These are phyloP conservation scores for Pseudomyrmex dendroicus DNA, from an alignment of 1,140 invertebrate species.

Conservation along the genomic window DNA sequence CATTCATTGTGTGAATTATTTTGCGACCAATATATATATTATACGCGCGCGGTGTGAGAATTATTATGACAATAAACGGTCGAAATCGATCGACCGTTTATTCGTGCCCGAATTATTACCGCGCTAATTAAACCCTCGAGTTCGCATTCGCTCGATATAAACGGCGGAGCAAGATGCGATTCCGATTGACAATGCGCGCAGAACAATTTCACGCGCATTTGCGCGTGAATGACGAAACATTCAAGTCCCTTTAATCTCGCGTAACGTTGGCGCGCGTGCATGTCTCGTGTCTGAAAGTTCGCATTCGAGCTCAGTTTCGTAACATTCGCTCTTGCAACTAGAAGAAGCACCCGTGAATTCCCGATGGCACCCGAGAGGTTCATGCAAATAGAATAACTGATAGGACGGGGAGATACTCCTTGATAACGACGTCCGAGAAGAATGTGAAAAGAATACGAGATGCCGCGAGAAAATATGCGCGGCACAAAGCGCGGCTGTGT, in stretches of 20 bases:
- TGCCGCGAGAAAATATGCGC: constrained; percentile 42
- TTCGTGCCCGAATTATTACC: constrained; percentile 15
- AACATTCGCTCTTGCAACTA: not conserved
- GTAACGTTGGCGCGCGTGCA: not conserved
- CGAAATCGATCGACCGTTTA: constrained; percentile 26
- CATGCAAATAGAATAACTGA: constrained; percentile 45
- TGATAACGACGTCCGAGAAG: constrained; percentile 29
- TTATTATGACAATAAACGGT: not conserved
- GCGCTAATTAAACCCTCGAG: constrained; percentile 36
- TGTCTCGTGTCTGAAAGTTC: not conserved
- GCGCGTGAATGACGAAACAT: too few species aligned
- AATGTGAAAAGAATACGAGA: constrained; percentile 50
- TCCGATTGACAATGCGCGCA: not conserved
- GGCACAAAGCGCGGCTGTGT: not conserved
- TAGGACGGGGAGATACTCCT: constrained; percentile 1
- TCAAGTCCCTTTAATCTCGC: not conserved
- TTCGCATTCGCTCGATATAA: constrained; percentile 5
- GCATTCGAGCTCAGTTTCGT: not conserved
- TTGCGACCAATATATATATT: not conserved
- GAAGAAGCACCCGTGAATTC: constrained; percentile 7
- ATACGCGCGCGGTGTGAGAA: not conserved
- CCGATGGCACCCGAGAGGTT: not conserved
- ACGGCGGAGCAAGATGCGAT: not conserved
- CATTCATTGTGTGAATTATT: constrained; percentile 31
- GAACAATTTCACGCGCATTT: not conserved